Evolutionary conservation across 1,140 invertebrate genomes (phyloP).

Genomic region (Magallana angulata): DNA sequence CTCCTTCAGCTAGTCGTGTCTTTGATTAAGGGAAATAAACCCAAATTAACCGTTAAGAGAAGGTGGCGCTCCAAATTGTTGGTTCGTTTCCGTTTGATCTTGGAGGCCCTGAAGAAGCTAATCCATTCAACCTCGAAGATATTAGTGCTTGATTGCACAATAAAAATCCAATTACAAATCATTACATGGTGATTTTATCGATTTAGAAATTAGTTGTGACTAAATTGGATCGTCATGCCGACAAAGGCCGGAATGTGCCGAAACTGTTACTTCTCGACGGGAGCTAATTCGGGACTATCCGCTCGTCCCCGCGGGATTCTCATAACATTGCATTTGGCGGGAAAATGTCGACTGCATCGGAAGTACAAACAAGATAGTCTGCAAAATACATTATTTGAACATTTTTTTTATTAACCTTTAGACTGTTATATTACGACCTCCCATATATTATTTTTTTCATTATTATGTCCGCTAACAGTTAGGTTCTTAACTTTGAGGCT

Average conservation of each 20-base stretch:
- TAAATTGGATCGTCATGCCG: constrained; percentile 7
- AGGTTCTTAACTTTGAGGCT: not conserved
- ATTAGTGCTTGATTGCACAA: constrained; percentile 27
- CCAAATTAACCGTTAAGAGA: constrained; percentile 19
- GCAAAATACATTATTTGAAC: not conserved
- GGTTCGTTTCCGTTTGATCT: not conserved
- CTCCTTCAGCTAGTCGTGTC: constrained; percentile 10
- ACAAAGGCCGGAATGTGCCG: constrained; percentile 22
- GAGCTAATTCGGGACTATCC: not conserved
- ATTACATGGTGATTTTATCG: constrained; percentile 38
- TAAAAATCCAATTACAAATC: constrained; percentile 38
- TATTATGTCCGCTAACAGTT: not conserved
- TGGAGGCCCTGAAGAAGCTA: not conserved
- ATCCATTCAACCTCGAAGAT: constrained; percentile 21
- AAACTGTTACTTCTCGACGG: constrained; percentile 28
- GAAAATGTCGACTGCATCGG: not conserved
- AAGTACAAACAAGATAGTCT: no score
- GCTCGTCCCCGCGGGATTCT: not conserved
- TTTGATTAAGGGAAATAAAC: constrained; percentile 29
- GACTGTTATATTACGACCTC: not conserved
- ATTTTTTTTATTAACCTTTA: not conserved
- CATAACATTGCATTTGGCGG: constrained; percentile 18
- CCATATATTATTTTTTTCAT: not conserved
- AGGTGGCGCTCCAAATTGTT: constrained; percentile 12
- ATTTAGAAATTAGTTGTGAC: constrained; percentile 31